Evolutionary conservation across 2,888 invertebrate genomes (phyloP).

Genomic region (Melolontha melolontha): DNA sequence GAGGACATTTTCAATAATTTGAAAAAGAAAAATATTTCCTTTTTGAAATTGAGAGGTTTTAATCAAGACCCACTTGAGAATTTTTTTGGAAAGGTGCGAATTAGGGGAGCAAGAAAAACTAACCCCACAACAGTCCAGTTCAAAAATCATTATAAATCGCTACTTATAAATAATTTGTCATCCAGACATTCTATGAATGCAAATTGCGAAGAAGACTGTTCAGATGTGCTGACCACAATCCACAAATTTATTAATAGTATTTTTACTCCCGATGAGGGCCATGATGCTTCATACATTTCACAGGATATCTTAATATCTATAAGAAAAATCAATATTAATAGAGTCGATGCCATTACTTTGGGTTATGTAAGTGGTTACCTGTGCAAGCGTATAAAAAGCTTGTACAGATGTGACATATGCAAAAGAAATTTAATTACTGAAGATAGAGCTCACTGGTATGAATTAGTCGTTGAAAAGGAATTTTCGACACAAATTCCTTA

Average conservation of each 20-base stretch:
- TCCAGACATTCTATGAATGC: too few relatives aligned
- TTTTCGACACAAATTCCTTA: too few relatives aligned
- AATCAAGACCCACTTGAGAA: not conserved
- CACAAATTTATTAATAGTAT: not conserved
- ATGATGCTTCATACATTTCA: too few relatives aligned
- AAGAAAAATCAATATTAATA: not conserved
- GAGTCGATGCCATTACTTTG: not conserved
- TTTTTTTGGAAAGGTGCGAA: not conserved
- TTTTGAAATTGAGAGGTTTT: not conserved
- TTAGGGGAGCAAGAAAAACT: not conserved
- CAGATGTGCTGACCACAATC: not conserved
- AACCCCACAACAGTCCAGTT: slow-evolving; percentile 1
- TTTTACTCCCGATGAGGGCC: too few relatives aligned
- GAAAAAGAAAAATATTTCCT: not conserved
- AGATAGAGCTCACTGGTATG: too few relatives aligned
- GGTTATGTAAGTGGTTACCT: slow-evolving; percentile 5
- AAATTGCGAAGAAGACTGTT: not conserved
- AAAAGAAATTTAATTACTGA: too few relatives aligned
- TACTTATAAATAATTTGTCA: not conserved
- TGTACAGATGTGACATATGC: not conserved
- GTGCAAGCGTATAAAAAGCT: not conserved
- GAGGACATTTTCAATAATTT: not conserved
- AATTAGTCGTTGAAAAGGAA: too few relatives aligned
- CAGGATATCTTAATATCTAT: not conserved
- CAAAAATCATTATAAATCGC: slow-evolving; percentile 2